Conservation (phyloP, 2,113 vertebrate species). For the Salminus brasiliensis region DNA sequence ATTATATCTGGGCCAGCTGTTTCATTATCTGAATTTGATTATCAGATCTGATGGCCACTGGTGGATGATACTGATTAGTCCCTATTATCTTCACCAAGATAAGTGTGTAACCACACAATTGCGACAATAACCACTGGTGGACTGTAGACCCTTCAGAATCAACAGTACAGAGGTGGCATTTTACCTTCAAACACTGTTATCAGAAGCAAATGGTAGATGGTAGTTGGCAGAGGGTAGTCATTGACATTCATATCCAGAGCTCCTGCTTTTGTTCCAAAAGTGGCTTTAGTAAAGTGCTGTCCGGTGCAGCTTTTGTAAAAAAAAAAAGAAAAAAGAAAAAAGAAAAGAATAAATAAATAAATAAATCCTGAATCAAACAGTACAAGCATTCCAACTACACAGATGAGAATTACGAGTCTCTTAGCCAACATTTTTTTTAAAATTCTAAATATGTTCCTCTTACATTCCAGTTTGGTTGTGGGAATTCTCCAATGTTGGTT, state of each 20-base stretch:
- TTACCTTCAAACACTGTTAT: neutral
- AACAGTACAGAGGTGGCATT: neutral
- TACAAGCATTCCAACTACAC: neutral
- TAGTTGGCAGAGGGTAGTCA: neutral
- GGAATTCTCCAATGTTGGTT: too few relatives aligned
- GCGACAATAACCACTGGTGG: neutral
- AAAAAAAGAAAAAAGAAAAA: too few relatives aligned
- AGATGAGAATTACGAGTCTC: neutral
- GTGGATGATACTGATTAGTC: constrained; percentile 24
- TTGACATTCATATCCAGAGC: neutral
- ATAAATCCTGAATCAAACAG: neutral
- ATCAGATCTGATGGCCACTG: constrained; percentile 7
- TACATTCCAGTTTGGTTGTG: too few relatives aligned
- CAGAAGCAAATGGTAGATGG: neutral
- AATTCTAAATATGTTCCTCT: too few relatives aligned
- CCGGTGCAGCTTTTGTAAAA: neutral
- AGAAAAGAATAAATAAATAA: too few relatives aligned
- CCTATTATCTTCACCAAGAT: constrained; percentile 12
- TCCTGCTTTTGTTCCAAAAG: neutral
- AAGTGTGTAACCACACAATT: constrained; percentile 5
- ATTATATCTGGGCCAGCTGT: constrained; percentile 8
- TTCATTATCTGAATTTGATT: constrained; percentile 21
- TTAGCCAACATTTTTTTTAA: too few relatives aligned
- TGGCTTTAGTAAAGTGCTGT: neutral
- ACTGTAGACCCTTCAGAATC: neutral